Percentiles rank a stretch among this genome's conserved stretches.
These are phyloP conservation scores for Monochamus saltuarius DNA, from an alignment of 1,140 invertebrate genomes.

Conservation along the genomic window DNA sequence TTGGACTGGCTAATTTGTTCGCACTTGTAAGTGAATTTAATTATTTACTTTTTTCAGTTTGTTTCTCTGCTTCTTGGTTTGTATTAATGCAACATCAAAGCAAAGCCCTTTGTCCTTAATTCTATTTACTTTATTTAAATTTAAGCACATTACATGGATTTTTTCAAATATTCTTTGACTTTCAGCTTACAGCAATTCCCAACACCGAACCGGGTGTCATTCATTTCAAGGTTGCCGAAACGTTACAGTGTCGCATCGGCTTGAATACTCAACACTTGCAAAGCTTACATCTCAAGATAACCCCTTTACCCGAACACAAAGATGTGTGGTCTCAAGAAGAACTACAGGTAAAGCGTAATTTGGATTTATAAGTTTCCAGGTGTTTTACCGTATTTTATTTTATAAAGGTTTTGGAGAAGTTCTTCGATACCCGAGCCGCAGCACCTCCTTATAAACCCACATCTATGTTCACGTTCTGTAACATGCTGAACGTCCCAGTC, in stretches of 20 bases:
- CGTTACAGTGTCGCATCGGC: constrained; percentile 79
- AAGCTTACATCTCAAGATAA: constrained; percentile 86
- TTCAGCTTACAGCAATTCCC: constrained; percentile 68
- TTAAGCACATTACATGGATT: too few relatives aligned
- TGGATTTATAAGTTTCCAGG: constrained; percentile 4
- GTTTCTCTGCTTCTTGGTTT: too few relatives aligned
- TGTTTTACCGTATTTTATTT: constrained; percentile 8
- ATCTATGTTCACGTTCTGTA: constrained; percentile 78
- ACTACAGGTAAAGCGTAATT: constrained; percentile 62
- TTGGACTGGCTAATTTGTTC: too few relatives aligned
- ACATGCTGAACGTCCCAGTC: constrained; percentile 77
- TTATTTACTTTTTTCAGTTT: too few relatives aligned
- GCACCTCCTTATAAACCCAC: constrained; percentile 87
- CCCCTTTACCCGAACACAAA: constrained; percentile 77
- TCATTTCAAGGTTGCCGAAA: constrained; percentile 81
- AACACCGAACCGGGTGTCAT: constrained; percentile 83
- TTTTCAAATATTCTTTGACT: constrained; percentile 13
- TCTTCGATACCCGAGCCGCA: constrained; percentile 86
- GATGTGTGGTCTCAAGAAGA: constrained; percentile 87
- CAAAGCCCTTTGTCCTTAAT: too few relatives aligned
- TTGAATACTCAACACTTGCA: constrained; percentile 85
- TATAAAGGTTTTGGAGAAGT: constrained; percentile 82
- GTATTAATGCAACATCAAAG: too few relatives aligned
- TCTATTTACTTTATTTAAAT: too few relatives aligned
- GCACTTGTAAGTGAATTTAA: too few relatives aligned